Conservation (phyloP, 1,140 invertebrate genomes). For the Drosophila asahinai region DNA sequence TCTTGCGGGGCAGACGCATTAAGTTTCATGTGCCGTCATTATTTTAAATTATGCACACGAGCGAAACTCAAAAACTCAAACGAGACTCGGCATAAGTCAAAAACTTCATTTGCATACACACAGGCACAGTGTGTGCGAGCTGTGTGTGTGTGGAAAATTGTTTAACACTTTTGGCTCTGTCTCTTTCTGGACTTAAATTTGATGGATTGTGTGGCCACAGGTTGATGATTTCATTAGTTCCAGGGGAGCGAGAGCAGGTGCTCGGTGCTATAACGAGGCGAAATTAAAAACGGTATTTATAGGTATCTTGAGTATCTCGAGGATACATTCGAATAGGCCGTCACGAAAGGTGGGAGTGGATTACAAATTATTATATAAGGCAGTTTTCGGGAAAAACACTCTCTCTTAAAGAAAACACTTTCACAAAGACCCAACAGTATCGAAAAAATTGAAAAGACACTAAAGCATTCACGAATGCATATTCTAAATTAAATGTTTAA, state of each 20-base stretch:
- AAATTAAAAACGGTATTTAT: slow-evolving; percentile 24
- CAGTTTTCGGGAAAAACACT: background rate
- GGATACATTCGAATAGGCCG: background rate
- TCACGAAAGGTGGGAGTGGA: background rate
- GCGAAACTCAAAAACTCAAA: slow-evolving; percentile 51
- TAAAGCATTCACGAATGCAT: no score
- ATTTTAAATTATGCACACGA: slow-evolving; percentile 83
- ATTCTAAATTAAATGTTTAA: no score
- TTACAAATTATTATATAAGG: slow-evolving; percentile 10
- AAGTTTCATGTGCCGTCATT: slow-evolving; percentile 77
- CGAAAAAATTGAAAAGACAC: no score
- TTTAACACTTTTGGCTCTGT: slow-evolving; percentile 62
- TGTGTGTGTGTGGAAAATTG: slow-evolving; percentile 57
- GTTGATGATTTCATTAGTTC: slow-evolving; percentile 72
- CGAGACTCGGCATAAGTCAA: slow-evolving; percentile 64
- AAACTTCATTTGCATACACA: slow-evolving; percentile 72
- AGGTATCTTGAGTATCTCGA: slow-evolving; percentile 1
- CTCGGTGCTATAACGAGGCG: slow-evolving; percentile 18
- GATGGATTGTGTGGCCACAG: slow-evolving; percentile 64
- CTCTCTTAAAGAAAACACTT: background rate
- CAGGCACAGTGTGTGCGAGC: background rate
- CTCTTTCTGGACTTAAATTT: slow-evolving; percentile 45
- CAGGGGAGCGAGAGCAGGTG: slow-evolving; percentile 23
- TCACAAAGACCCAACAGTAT: background rate
- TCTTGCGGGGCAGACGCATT: slow-evolving; percentile 70